These are phyloP conservation scores for Callorhinus ursinus DNA, from an alignment of 2,113 vertebrate genomes.

Conservation along the genomic window DNA sequence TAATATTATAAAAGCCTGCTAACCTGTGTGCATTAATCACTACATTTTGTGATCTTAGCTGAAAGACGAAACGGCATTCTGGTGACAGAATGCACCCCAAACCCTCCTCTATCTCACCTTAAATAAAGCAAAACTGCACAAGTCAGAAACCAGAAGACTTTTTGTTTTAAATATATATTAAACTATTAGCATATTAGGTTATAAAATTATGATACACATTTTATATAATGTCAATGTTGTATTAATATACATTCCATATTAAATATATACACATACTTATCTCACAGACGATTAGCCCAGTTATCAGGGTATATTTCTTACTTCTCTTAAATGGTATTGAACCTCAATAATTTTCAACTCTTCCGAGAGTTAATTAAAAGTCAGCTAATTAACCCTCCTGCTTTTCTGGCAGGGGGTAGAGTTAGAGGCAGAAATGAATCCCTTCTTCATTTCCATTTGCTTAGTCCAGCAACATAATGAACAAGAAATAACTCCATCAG, in stretches of 20 bases:
- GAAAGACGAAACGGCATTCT: neutral
- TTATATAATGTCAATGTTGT: neutral
- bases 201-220: neutral
- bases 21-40: slow-evolving; percentile 59
- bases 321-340: neutral
- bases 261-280: neutral
- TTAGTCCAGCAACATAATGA: neutral
- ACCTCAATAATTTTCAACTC: neutral
- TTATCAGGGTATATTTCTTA: neutral
- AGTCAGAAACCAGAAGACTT: neutral
- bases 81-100: neutral
- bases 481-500: neutral
- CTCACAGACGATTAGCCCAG: neutral
- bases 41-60: neutral
- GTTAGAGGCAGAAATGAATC: neutral
- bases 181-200: neutral
- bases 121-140: neutral
- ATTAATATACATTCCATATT: neutral
- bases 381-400: neutral
- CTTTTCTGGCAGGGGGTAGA: neutral
- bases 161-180: neutral
- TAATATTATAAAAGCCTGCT: slow-evolving; percentile 49
- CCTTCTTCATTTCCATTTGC: neutral
- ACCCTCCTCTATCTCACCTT: neutral
- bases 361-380: slow-evolving; percentile 27